These are phyloP conservation scores for Quadriops clusia DNA, from an alignment of 2,888 invertebrate genomes.

Conservation along the genomic window DNA sequence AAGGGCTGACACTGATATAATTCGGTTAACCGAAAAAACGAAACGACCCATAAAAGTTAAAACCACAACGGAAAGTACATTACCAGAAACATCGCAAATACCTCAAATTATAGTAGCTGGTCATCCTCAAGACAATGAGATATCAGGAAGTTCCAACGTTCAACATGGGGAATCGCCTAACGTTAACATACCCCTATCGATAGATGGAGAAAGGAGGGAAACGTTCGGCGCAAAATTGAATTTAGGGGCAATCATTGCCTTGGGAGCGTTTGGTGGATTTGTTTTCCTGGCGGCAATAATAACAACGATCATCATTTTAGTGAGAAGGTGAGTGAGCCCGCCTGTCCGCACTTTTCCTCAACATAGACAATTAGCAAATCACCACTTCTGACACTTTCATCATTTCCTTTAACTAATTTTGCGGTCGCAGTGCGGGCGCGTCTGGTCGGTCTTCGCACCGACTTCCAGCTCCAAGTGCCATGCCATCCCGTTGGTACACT, in stretches of 20 bases:
- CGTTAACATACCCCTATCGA: constrained; percentile 54
- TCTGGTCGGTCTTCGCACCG: constrained; percentile 38
- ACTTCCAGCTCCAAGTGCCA: constrained; percentile 42
- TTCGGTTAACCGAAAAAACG: constrained; percentile 25
- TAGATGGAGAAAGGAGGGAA: constrained; percentile 47
- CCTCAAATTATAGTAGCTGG: constrained; percentile 24
- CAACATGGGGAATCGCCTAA: constrained; percentile 54
- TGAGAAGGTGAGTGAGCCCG: constrained; percentile 60
- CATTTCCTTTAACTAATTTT: constrained; percentile 14
- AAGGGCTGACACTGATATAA: constrained; percentile 31
- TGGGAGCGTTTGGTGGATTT: constrained; percentile 84
- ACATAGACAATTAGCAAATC: background rate
- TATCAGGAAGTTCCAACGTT: constrained; percentile 39
- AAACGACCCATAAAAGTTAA: constrained; percentile 26
- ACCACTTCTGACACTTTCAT: constrained; percentile 3
- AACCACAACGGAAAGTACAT: constrained; percentile 19
- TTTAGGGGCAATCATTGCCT: constrained; percentile 75
- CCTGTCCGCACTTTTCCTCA: constrained; percentile 2
- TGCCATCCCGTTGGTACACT: constrained; percentile 80
- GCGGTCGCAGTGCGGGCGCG: constrained; percentile 32
- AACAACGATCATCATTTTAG: constrained; percentile 77
- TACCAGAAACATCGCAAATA: constrained; percentile 16
- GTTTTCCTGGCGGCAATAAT: constrained; percentile 82
- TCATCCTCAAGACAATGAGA: constrained; percentile 75
- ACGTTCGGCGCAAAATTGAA: constrained; percentile 60